These are phyloP conservation scores for Aplodontia rufa DNA, from an alignment of 2,113 vertebrate species.

Conservation along the genomic window DNA sequence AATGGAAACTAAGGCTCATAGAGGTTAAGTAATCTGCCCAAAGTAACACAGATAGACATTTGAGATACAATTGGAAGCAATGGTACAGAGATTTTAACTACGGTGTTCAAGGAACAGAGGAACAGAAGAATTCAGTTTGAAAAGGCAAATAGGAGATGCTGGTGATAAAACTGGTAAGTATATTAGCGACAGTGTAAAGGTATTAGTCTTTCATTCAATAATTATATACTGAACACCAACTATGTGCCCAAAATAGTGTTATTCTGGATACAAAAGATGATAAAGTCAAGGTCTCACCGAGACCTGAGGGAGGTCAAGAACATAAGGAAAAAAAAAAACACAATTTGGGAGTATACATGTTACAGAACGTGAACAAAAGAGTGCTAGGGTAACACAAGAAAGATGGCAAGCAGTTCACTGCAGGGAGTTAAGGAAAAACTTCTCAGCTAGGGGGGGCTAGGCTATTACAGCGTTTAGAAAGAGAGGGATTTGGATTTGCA, in stretches of 20 bases:
- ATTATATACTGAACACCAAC: neutral
- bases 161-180: neutral
- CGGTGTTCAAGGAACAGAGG: neutral
- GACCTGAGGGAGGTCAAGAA: neutral
- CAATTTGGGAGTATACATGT: neutral
- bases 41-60: neutral
- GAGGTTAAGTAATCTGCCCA: neutral
- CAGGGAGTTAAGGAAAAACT: neutral
- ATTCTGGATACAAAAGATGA: neutral
- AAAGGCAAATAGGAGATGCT: neutral
- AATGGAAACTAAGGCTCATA: neutral
- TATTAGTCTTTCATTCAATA: neutral
- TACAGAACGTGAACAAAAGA: neutral
- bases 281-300: neutral
- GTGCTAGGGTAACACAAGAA: neutral
- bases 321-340: neutral
- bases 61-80: neutral
- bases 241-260: neutral
- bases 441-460: neutral
- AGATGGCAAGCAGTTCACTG: neutral
- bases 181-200: neutral
- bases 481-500: neutral
- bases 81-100: neutral
- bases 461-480: neutral
- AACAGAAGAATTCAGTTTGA: neutral